Evolutionary conservation across 2,113 vertebrate genomes (phyloP).

Genomic region (Pomatorhinus ruficollis): DNA sequence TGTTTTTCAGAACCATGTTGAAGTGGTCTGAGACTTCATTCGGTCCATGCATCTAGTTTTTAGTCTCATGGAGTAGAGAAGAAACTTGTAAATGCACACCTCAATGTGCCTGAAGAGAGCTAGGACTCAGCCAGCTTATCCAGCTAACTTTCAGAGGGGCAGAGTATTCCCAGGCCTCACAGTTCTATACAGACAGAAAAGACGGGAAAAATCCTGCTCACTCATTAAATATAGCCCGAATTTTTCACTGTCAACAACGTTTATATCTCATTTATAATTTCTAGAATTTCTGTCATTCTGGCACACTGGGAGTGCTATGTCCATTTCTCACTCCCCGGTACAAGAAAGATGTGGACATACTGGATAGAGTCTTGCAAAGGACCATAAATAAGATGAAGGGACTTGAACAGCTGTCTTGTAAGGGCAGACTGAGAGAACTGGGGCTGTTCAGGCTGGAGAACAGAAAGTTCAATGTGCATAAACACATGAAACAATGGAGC

Average conservation of each 20-base stretch:
- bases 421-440: not conserved
- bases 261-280: not conserved
- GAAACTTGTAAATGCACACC: not conserved
- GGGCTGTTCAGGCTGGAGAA: not conserved
- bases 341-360: too few species aligned
- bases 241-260: not conserved
- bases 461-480: too few species aligned
- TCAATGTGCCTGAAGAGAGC: not conserved
- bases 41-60: not conserved
- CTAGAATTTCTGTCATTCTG: not conserved
- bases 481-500: not conserved
- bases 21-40: not conserved
- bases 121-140: not conserved
- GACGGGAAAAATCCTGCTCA: not conserved
- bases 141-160: not conserved
- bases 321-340: not conserved
- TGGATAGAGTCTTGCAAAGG: not conserved
- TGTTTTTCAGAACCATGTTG: not conserved
- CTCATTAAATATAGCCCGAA: not conserved
- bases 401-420: not conserved
- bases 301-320: accelerated
- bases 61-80: not conserved
- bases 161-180: not conserved
- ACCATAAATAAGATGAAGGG: too few species aligned
- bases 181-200: not conserved